Percentiles rank a stretch among this genome's conserved stretches.
These are phyloP conservation scores for Hirtodrosophila alboralis DNA, from an alignment of 2,888 invertebrate species.

Conservation along the genomic window DNA sequence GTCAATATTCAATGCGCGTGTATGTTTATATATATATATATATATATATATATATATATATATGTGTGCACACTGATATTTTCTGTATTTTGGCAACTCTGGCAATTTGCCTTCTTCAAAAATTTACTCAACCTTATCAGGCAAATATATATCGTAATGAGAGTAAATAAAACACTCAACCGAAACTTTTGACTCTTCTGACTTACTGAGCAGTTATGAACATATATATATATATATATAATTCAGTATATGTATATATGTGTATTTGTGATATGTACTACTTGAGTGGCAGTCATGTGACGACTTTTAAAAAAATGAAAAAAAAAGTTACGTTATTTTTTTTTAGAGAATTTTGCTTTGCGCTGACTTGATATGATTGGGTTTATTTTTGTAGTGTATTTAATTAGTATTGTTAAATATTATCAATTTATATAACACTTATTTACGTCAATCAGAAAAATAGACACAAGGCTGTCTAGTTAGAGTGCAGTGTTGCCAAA, in stretches of 20 bases:
- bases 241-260: too few species aligned
- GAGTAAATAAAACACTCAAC: slow-evolving; percentile 38
- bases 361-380: slow-evolving; percentile 3
- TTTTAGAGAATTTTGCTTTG: slow-evolving; percentile 30
- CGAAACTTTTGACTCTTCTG: slow-evolving; percentile 37
- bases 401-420: not conserved
- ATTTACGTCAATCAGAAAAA: too few species aligned
- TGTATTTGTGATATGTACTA: too few species aligned
- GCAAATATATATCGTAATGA: slow-evolving; percentile 45
- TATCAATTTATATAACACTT: not conserved
- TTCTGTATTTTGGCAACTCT: slow-evolving; percentile 47
- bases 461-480: too few species aligned
- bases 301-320: too few species aligned
- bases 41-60: slow-evolving; percentile 1
- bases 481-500: too few species aligned
- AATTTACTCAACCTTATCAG: slow-evolving; percentile 64
- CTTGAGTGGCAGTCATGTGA: slow-evolving; percentile 66
- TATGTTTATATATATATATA: slow-evolving; percentile 14
- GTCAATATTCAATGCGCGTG: slow-evolving; percentile 59
- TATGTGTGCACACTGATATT: slow-evolving; percentile 14
- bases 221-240: slow-evolving; percentile 1
- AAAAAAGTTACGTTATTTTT: slow-evolving; percentile 47
- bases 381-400: not conserved
- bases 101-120: slow-evolving; percentile 36
- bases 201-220: slow-evolving; percentile 29